These are phyloP conservation scores for Pogonomyrmex barbatus DNA, from an alignment of 1,140 invertebrate genomes.

Conservation along the genomic window DNA sequence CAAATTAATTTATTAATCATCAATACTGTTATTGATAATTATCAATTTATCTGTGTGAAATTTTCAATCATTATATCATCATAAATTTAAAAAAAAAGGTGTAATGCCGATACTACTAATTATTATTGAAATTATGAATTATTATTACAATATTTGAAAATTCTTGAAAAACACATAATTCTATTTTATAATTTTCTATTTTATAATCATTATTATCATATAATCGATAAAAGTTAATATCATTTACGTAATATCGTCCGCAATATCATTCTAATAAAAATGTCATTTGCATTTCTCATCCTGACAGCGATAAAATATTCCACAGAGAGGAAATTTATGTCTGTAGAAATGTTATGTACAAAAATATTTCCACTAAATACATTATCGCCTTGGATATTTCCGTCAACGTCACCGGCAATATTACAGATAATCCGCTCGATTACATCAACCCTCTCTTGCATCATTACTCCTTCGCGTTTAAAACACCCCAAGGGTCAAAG, in stretches of 20 bases:
- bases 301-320: background rate
- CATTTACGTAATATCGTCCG: background rate
- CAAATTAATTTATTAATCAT: background rate
- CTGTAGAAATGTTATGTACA: background rate
- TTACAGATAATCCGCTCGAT: slow-evolving; percentile 29
- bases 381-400: slow-evolving; percentile 3
- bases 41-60: background rate
- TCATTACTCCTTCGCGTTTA: slow-evolving; percentile 25
- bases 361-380: slow-evolving; percentile 3
- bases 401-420: slow-evolving; percentile 9
- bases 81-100: background rate
- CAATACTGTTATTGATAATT: background rate
- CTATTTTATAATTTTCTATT: background rate
- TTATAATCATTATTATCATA: background rate
- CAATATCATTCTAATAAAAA: background rate
- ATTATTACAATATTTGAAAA: slow-evolving; percentile 1
- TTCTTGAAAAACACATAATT: background rate
- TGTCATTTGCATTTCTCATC: background rate
- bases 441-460: background rate
- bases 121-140: background rate
- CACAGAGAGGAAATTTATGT: background rate
- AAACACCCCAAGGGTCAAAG: background rate
- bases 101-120: background rate
- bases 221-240: background rate
- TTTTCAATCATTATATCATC: background rate